These are phyloP conservation scores for Coelopa pilipes DNA, from an alignment of 2,888 invertebrate species.

Conservation along the genomic window DNA sequence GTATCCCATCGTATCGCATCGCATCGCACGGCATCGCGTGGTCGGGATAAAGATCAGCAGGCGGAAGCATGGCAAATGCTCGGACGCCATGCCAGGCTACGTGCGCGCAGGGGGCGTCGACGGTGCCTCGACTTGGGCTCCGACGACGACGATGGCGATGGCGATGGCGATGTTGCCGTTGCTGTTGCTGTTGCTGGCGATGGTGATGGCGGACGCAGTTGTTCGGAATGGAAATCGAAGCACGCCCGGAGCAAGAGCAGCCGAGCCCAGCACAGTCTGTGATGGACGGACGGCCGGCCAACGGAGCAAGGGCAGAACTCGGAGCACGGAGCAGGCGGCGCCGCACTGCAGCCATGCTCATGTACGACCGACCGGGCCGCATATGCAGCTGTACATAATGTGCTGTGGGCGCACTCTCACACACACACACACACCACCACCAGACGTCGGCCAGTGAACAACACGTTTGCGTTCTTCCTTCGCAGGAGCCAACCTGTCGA, in stretches of 20 bases:
- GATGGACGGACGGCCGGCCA: not conserved
- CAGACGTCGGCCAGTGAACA: too few species aligned
- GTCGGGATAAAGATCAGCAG: constrained; percentile 35
- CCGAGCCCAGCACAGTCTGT: not conserved
- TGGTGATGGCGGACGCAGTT: constrained; percentile 10
- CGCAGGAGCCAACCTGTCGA: too few species aligned
- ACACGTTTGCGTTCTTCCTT: too few species aligned
- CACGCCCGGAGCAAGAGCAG: constrained; percentile 27
- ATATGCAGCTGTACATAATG: constrained; percentile 9
- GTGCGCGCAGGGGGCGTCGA: constrained; percentile 37
- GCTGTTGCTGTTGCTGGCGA: not conserved
- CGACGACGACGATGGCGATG: constrained; percentile 22
- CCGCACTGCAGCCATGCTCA: constrained; percentile 11
- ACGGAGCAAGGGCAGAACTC: not conserved
- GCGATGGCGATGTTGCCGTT: constrained; percentile 7
- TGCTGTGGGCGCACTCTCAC: too few species aligned
- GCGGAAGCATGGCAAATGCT: constrained; percentile 29
- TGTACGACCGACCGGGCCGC: not conserved
- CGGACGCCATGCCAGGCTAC: constrained; percentile 33
- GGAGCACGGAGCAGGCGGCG: constrained; percentile 4
- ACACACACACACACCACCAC: too few species aligned
- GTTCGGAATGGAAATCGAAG: constrained; percentile 1
- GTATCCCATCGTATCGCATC: constrained; percentile 9
- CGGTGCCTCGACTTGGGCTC: constrained; percentile 39
- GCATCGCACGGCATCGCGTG: too few species aligned